phyloP scores from a whole-genome alignment of 2,888 invertebrate genomes.

The Ecliptopera silaceata region DNA sequence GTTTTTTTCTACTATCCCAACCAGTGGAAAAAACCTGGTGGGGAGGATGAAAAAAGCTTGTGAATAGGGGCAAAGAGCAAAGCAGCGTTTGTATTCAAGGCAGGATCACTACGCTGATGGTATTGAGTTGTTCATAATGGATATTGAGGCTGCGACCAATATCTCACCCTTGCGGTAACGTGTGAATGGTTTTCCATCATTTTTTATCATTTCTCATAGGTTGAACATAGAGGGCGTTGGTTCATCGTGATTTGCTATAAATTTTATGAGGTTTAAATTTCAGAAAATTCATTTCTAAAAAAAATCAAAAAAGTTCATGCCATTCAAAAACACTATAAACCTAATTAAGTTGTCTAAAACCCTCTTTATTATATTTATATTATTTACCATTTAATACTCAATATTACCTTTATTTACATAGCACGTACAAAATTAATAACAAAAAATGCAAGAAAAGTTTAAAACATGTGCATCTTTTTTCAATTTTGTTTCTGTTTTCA shows the following conservation, averaged over 20 bases:
- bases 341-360: too few relatives aligned
- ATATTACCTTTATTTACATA: too few relatives aligned
- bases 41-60: too few relatives aligned
- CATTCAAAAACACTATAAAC: too few relatives aligned
- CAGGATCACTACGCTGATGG: constrained; percentile 49
- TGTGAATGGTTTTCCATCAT: constrained; percentile 36
- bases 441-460: not conserved
- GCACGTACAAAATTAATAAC: too few relatives aligned
- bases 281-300: too few relatives aligned
- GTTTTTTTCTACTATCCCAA: too few relatives aligned
- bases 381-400: too few relatives aligned
- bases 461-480: not conserved
- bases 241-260: constrained; percentile 3
- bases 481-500: not conserved
- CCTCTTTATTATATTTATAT: too few relatives aligned
- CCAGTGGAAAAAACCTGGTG: too few relatives aligned
- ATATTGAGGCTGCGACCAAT: constrained; percentile 43
- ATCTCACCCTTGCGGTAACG: constrained; percentile 35
- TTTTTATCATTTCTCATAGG: constrained; percentile 34
- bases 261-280: too few relatives aligned
- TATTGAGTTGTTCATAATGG: constrained; percentile 65
- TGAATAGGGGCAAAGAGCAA: constrained; percentile 48
- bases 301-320: too few relatives aligned
- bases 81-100: constrained; percentile 64
- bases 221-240: not conserved